Conservation (phyloP, 2,113 vertebrate species). For the Probosciger aterrimus region DNA sequence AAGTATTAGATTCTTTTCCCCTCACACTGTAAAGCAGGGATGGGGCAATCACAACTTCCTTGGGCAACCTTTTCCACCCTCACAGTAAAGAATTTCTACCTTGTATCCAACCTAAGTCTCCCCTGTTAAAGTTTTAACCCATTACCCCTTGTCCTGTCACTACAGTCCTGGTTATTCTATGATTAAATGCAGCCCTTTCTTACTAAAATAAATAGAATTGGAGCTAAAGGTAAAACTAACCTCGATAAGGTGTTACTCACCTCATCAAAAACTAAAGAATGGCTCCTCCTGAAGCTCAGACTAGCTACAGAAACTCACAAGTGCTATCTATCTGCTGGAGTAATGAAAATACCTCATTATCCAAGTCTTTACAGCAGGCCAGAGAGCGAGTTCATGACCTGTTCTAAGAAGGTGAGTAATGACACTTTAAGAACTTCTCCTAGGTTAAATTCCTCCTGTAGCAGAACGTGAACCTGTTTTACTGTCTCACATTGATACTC, state of each 20-base stretch:
- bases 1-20: neutral
- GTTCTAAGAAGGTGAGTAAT: neutral
- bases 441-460: neutral
- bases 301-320: neutral
- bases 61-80: neutral
- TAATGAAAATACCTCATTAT: neutral
- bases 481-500: neutral
- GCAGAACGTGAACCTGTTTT: neutral
- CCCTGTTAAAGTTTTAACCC: neutral
- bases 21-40: neutral
- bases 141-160: neutral
- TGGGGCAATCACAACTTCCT: neutral
- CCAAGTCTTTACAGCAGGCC: neutral
- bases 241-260: neutral
- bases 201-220: neutral
- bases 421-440: neutral
- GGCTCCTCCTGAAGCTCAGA: neutral
- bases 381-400: neutral
- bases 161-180: neutral
- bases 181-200: neutral
- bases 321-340: neutral
- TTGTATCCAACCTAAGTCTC: neutral
- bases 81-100: neutral
- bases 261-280: neutral
- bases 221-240: neutral